Evolutionary conservation across 1,140 invertebrate genomes (phyloP).

Genomic region (Lamellibrachia luymesi): DNA sequence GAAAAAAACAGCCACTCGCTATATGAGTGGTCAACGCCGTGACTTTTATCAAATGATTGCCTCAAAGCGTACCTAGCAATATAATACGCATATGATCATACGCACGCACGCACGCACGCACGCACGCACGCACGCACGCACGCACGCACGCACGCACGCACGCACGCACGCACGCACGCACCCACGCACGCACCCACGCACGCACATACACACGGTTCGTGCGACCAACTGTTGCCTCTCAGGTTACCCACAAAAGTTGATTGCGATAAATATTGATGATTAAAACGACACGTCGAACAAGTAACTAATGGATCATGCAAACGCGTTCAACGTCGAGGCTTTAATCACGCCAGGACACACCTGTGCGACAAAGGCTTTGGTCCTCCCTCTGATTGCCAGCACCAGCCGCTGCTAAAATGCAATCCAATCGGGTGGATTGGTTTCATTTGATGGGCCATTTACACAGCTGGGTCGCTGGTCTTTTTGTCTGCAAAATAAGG

Average conservation of each 20-base stretch:
- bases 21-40: no score
- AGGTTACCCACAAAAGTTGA: not conserved
- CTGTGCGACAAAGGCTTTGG: not conserved
- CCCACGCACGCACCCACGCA: no score
- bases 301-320: not conserved
- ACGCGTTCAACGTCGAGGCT: not conserved
- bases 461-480: not conserved
- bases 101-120: no score
- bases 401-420: not conserved
- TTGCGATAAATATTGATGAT: not conserved
- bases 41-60: no score
- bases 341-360: not conserved
- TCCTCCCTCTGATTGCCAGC: not conserved
- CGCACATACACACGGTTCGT: no score
- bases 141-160: no score
- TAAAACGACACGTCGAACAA: not conserved
- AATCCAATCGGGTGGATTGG: not conserved
- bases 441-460: not conserved
- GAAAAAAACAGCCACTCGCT: no score
- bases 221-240: not conserved
- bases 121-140: no score
- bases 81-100: no score
- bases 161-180: no score
- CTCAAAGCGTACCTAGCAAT: no score
- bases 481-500: not conserved